Percentiles rank a stretch among this genome's conserved stretches.
Evolutionary conservation across 2,888 invertebrate species (phyloP).

Genomic region (Carcina quercana): DNA sequence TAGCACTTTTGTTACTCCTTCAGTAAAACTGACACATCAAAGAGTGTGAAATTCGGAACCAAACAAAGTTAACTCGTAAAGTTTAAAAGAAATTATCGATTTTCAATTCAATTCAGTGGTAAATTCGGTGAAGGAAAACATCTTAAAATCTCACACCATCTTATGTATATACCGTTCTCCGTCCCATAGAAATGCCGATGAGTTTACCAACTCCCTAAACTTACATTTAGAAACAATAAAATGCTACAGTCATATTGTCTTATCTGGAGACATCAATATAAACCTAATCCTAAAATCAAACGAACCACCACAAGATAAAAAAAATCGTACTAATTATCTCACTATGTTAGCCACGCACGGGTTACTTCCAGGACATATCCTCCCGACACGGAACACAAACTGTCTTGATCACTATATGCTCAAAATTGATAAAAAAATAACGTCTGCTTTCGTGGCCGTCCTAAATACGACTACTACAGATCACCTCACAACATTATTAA

Average conservation of each 20-base stretch:
- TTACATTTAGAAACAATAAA: slow-evolving; percentile 3
- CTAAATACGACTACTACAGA: slow-evolving; percentile 10
- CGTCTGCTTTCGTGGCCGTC: background rate
- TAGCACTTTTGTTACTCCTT: too few relatives aligned
- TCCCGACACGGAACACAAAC: slow-evolving; percentile 7
- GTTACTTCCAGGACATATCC: slow-evolving; percentile 4
- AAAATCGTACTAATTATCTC: background rate
- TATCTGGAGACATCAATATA: slow-evolving; percentile 10
- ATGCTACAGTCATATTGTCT: slow-evolving; percentile 1
- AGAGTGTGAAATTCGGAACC: too few relatives aligned
- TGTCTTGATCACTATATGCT: slow-evolving; percentile 10
- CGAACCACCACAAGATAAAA: background rate
- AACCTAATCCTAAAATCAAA: background rate
- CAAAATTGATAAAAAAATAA: slow-evolving; percentile 2
- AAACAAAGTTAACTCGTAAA: too few relatives aligned
- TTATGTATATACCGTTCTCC: slow-evolving; percentile 9
- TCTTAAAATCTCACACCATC: too few relatives aligned
- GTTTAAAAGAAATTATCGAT: too few relatives aligned
- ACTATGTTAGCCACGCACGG: slow-evolving; percentile 1
- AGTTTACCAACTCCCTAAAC: slow-evolving; percentile 6
- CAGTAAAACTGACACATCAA: too few relatives aligned
- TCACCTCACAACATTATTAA: slow-evolving; percentile 5
- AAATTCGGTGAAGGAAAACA: too few relatives aligned
- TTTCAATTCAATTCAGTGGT: too few relatives aligned
- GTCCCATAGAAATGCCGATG: slow-evolving; percentile 3